Evolutionary conservation across 2,113 vertebrate species (phyloP).

Genomic region (Mastomys natalensis): DNA sequence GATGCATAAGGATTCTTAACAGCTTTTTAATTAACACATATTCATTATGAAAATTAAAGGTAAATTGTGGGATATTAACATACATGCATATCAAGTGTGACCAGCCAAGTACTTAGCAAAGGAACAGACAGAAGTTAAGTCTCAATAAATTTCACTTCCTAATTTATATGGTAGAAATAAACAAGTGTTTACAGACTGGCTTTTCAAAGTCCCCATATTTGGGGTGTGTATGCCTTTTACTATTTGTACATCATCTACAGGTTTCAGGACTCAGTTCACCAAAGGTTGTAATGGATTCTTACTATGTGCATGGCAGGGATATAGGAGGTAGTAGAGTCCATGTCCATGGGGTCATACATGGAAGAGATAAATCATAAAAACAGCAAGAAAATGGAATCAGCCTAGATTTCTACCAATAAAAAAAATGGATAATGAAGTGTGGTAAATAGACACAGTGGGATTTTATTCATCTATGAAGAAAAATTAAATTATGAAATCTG

Average conservation of each 20-base stretch:
- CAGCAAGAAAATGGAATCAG: not conserved
- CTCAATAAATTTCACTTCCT: not conserved
- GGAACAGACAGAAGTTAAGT: not conserved
- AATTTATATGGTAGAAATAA: not conserved
- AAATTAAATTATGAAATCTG: not conserved
- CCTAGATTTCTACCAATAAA: not conserved
- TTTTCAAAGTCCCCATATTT: not conserved
- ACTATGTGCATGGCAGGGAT: not conserved
- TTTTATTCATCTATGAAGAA: not conserved
- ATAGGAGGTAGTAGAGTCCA: not conserved
- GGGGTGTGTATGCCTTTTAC: not conserved
- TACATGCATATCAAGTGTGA: not conserved
- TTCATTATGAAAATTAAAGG: not conserved
- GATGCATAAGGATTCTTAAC: not conserved
- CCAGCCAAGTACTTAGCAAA: constrained; percentile 8
- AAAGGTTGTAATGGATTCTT: not conserved
- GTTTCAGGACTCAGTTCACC: not conserved
- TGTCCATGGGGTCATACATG: not conserved
- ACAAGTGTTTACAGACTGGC: not conserved
- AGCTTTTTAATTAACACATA: not conserved
- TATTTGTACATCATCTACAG: constrained; percentile 28
- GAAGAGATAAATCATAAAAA: constrained; percentile 20
- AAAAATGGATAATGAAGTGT: not conserved
- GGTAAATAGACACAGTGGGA: not conserved
- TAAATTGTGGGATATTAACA: not conserved